Percentiles rank a stretch among this genome's conserved stretches.
Conservation (phyloP, 2,888 invertebrate genomes). For the Physocephala rufipes region DNA sequence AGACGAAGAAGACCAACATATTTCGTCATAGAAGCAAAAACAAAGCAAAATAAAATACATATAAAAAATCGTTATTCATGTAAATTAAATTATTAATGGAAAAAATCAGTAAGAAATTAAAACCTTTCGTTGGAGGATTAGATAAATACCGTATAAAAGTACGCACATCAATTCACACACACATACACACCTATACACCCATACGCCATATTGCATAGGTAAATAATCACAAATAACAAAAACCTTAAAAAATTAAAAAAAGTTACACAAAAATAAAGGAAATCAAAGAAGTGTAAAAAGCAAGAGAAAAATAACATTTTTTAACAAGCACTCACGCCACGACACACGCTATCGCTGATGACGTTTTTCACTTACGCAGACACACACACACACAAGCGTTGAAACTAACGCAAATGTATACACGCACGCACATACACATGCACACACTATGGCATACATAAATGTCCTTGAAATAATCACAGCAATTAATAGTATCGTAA, state of each 20-base stretch:
- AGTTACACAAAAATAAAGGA: neutral
- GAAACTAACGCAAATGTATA: slow-evolving; percentile 23
- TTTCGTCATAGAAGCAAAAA: too few species aligned
- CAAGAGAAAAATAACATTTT: neutral
- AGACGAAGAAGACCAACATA: too few species aligned
- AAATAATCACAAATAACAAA: slow-evolving; percentile 17
- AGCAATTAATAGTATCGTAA: too few species aligned
- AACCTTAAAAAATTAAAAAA: slow-evolving; percentile 15
- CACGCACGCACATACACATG: slow-evolving; percentile 12
- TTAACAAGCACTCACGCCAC: neutral
- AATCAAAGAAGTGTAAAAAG: neutral
- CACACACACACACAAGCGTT: neutral
- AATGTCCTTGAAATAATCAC: too few species aligned
- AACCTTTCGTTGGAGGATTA: neutral
- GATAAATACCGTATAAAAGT: neutral
- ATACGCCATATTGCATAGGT: neutral
- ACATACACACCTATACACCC: neutral
- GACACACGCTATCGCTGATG: neutral
- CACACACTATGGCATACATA: neutral
- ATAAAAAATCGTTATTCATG: too few species aligned
- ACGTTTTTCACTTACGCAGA: neutral
- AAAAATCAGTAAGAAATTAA: neutral
- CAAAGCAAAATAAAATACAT: too few species aligned
- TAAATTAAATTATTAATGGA: neutral
- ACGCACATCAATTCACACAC: neutral